Conservation (phyloP, 92 coral and sea anemone genomes). For the Siderastrea radians region DNA sequence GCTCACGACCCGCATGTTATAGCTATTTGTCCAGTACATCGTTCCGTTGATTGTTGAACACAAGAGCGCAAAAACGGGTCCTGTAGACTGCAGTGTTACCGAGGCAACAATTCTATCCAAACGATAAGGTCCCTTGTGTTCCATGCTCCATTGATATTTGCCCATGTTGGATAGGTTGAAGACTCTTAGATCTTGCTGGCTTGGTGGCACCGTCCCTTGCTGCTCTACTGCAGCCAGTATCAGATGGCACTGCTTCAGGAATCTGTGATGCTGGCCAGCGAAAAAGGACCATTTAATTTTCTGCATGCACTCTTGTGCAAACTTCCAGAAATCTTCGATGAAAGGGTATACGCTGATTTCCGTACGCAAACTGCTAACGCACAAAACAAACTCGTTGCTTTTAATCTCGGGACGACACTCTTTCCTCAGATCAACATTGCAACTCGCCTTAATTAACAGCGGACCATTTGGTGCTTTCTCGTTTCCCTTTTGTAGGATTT, state of each 20-base stretch:
- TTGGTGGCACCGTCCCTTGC: background rate
- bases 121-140: background rate
- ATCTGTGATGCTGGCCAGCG: constrained; percentile 24
- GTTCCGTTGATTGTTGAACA: background rate
- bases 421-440: constrained; percentile 16
- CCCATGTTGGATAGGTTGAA: constrained; percentile 23
- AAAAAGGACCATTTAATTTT: background rate
- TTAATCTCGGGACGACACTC: constrained; percentile 11
- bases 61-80: background rate
- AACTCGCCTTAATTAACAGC: background rate
- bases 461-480: background rate
- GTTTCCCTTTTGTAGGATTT: constrained; percentile 24
- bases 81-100: background rate
- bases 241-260: constrained; percentile 15
- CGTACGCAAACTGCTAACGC: constrained; percentile 24
- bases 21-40: background rate
- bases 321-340: background rate
- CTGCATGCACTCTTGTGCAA: constrained; percentile 1
- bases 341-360: constrained; percentile 6
- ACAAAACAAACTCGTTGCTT: constrained; percentile 4
- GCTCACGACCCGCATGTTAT: constrained; percentile 4
- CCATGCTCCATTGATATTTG: background rate
- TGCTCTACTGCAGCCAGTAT: background rate
- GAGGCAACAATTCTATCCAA: background rate
- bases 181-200: constrained; percentile 11